Evolutionary conservation across 2,113 vertebrate species (phyloP).

Genomic region (Callopanchax toddi): DNA sequence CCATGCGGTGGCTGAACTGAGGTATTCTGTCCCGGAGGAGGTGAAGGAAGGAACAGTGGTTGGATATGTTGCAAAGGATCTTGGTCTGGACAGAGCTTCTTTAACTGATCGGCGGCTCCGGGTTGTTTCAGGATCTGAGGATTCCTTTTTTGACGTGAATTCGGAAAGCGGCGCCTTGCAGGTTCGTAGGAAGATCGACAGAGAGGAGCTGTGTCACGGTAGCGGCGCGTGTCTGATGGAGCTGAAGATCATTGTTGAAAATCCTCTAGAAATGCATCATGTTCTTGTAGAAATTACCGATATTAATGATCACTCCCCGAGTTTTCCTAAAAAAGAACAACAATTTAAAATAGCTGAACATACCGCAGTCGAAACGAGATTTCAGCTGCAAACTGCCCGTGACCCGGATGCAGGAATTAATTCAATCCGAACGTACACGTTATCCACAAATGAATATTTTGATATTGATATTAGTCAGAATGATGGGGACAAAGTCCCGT

Average conservation of each 20-base stretch:
- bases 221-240: constrained; percentile 61
- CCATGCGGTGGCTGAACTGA: constrained; percentile 52
- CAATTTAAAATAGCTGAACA: constrained; percentile 71
- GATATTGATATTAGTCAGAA: constrained; percentile 53
- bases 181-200: constrained; percentile 64
- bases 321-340: constrained; percentile 72
- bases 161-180: constrained; percentile 66
- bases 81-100: constrained; percentile 62
- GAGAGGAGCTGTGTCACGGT: constrained; percentile 70
- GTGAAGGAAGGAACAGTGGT: constrained; percentile 62
- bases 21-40: constrained; percentile 76
- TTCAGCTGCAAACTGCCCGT: constrained; percentile 77
- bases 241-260: constrained; percentile 73
- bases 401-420: constrained; percentile 81
- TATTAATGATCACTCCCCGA: constrained; percentile 77
- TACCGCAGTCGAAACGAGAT: constrained; percentile 63
- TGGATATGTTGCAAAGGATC: constrained; percentile 75
- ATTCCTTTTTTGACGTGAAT: constrained; percentile 62
- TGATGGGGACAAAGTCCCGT: constrained; percentile 65
- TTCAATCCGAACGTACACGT: constrained; percentile 74
- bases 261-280: constrained; percentile 76
- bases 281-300: constrained; percentile 73
- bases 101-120: constrained; percentile 66
- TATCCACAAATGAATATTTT: constrained; percentile 69
- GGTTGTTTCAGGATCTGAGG: constrained; percentile 47